These are phyloP conservation scores for Tetramorium parvispinum DNA, from an alignment of 1,140 invertebrate species.

Conservation along the genomic window DNA sequence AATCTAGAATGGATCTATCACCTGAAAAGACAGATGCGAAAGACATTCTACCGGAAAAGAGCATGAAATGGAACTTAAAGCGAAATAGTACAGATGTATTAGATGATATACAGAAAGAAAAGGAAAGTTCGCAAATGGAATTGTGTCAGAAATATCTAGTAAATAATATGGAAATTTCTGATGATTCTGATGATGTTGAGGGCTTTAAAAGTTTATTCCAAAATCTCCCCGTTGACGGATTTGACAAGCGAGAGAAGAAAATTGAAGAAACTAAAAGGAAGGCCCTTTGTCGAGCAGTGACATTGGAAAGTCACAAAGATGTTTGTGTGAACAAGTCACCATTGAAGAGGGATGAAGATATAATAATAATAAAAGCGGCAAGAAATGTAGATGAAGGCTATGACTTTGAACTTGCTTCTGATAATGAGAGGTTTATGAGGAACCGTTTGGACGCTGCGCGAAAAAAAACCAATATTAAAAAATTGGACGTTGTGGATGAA, in stretches of 20 bases:
- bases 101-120: not conserved
- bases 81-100: not conserved
- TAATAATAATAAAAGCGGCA: too few relatives aligned
- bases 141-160: not conserved
- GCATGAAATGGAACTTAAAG: not conserved
- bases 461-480: not conserved
- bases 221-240: conserved; percentile 66
- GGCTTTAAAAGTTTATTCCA: conserved; percentile 59
- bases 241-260: conserved; percentile 54
- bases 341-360: too few relatives aligned
- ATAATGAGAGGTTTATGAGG: not conserved
- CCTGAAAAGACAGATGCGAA: not conserved
- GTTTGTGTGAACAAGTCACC: too few relatives aligned
- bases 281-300: too few relatives aligned
- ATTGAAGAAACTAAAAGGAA: not conserved
- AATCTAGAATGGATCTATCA: not conserved
- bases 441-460: not conserved
- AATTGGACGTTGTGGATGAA: not conserved
- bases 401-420: too few relatives aligned
- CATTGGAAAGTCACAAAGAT: too few relatives aligned
- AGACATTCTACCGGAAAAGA: not conserved
- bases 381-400: too few relatives aligned
- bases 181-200: conserved; percentile 12
- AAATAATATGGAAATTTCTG: not conserved
- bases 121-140: not conserved